Evolutionary conservation across 2,113 vertebrate species (phyloP), one percentile per base, ranked within the genome.

Genomic region (Genyomyrus donnyi): DNA sequence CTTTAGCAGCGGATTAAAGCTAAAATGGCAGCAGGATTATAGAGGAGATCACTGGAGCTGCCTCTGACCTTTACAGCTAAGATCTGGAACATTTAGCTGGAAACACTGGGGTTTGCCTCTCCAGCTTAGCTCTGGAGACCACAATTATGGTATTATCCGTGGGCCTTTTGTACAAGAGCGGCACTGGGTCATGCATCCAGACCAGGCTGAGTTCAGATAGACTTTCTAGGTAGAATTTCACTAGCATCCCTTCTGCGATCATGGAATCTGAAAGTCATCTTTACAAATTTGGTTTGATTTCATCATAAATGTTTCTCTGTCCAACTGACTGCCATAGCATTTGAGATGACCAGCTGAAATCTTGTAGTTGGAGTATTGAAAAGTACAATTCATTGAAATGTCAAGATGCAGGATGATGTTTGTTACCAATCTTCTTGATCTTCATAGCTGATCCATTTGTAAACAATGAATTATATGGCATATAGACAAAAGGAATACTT

Each of bases 131-230:
- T 46, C 70, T 90, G 77, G 92, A 92, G 91, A 85, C 74, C 11
- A 90, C 90, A 90, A 93, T 94, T 93, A 94, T 93, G 92, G 92
- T 92, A 93, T 94, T 94, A 91, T 93, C 92, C 93, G 92, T 92
- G 91, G 90, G 91, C 88, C 90, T 88, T 87, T 92, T 88, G 62
- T 70, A 91, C 88, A 83, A 90, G 39, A 92, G 87, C 91, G 45
- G 93, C 90, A 90, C 90, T 84, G 91, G 91, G 92, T 92, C 88
- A 21, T 13, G 45, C 3, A 58, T 17, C 24, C 83, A 58, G 24
- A 27, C 84, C 84, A 48, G 83, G 42, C 83, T 17, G 15, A 13
- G n/a, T 39, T 58, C 84, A 35, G 31, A 70, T 3, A 27, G 85
- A 6, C 50, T 8, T 74, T 74, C 24, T 74, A 46, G 85, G 27